phyloP scores from a whole-genome alignment of 92 coral and sea anemone species.

The Phenganax stokvisi region DNA sequence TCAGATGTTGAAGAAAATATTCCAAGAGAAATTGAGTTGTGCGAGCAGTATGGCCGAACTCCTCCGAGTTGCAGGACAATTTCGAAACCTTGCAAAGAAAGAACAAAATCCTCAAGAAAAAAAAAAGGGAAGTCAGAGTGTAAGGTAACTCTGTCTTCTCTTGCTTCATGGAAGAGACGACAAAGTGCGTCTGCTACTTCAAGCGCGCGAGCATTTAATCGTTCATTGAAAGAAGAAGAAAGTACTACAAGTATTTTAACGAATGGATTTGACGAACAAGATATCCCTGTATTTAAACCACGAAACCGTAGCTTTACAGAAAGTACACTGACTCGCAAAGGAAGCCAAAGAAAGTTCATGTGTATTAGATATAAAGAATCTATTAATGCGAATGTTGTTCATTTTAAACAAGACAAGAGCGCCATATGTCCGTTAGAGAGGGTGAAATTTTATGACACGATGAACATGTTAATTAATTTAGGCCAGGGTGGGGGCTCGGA shows the following conservation, averaged over 20 bases:
- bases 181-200: constrained; percentile 20
- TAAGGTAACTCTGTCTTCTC: not conserved
- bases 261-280: not conserved
- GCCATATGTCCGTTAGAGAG: constrained; percentile 61
- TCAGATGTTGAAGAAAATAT: constrained; percentile 31
- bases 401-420: not conserved
- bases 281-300: not conserved
- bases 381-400: not conserved
- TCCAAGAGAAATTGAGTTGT: constrained; percentile 18
- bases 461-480: constrained; percentile 70
- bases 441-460: constrained; percentile 73
- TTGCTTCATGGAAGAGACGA: constrained; percentile 1
- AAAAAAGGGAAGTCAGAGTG: not conserved
- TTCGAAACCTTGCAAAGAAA: constrained; percentile 5
- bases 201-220: constrained; percentile 11
- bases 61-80: constrained; percentile 16
- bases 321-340: constrained; percentile 16
- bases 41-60: constrained; percentile 24
- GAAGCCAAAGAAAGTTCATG: constrained; percentile 21
- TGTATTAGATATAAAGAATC: constrained; percentile 14
- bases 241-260: not conserved
- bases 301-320: constrained; percentile 32
- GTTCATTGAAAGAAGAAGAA: constrained; percentile 23
- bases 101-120: not conserved
- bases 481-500: constrained; percentile 43